These are phyloP conservation scores for Cydia strobilella DNA, from an alignment of 1,140 invertebrate species.

Conservation along the genomic window DNA sequence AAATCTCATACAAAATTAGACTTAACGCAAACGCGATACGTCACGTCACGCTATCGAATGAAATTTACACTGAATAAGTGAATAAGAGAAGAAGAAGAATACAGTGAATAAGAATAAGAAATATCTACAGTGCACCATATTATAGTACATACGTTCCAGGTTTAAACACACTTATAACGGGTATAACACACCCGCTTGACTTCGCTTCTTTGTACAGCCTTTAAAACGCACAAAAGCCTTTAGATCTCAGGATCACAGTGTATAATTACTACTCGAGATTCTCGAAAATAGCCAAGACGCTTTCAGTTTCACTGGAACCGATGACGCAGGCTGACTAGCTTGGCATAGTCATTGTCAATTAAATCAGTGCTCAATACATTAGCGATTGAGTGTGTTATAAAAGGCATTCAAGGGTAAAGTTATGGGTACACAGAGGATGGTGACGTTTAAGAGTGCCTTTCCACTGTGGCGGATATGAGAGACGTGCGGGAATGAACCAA, in stretches of 20 bases:
- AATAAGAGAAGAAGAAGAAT: too few relatives aligned
- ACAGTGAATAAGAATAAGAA: too few relatives aligned
- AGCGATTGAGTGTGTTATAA: neutral
- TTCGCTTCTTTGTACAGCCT: neutral
- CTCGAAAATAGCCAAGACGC: neutral
- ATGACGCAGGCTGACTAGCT: neutral
- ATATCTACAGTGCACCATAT: too few relatives aligned
- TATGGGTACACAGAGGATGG: neutral
- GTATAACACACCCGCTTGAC: neutral
- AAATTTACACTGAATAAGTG: too few relatives aligned
- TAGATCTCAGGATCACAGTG: neutral
- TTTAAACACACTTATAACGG: neutral
- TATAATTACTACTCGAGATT: neutral
- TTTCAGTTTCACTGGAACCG: conserved; percentile 2
- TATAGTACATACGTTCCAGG: too few relatives aligned
- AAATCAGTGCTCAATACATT: conserved; percentile 2
- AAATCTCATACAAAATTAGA: too few relatives aligned
- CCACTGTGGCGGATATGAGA: too few relatives aligned
- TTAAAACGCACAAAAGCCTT: neutral
- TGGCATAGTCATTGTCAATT: neutral
- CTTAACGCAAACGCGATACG: too few relatives aligned
- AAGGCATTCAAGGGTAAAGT: neutral
- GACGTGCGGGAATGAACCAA: too few relatives aligned
- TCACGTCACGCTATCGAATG: too few relatives aligned
- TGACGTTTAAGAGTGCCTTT: neutral